These are phyloP conservation scores for Datnioides undecimradiatus DNA, from an alignment of 2,113 vertebrate genomes.

Conservation along the genomic window DNA sequence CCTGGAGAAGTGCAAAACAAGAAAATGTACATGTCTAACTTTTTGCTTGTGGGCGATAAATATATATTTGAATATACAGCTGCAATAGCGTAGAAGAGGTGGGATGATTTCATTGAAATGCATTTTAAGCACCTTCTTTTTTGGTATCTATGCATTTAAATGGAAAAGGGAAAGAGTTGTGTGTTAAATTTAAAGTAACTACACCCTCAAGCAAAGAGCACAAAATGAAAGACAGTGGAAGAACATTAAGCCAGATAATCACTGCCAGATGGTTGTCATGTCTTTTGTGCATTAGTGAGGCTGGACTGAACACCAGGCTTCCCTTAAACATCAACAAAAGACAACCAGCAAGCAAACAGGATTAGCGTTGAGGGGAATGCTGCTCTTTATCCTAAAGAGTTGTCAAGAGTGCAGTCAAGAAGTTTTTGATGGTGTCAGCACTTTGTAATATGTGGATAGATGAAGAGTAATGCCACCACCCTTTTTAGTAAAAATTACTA, in stretches of 20 bases:
- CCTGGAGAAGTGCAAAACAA: not conserved
- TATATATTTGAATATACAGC: not conserved
- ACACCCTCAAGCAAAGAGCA: constrained; percentile 9
- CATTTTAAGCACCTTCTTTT: not conserved
- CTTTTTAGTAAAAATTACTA: too few relatives aligned
- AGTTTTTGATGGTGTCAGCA: not conserved
- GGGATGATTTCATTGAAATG: not conserved
- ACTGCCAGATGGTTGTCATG: constrained; percentile 51
- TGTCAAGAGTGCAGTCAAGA: not conserved
- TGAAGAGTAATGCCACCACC: too few relatives aligned
- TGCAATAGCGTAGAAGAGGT: not conserved
- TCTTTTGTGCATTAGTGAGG: constrained; percentile 18
- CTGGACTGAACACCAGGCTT: constrained; percentile 4
- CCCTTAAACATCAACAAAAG: constrained; percentile 24
- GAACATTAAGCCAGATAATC: constrained; percentile 30
- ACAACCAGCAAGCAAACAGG: constrained; percentile 2
- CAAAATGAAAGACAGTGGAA: constrained; percentile 12
- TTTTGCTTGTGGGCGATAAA: too few relatives aligned
- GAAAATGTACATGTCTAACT: not conserved
- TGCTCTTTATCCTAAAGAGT: not conserved
- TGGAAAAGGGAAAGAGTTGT: not conserved
- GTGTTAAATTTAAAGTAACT: constrained; percentile 29
- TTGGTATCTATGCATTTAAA: not conserved
- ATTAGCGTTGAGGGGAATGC: not conserved
- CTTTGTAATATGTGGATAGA: too few relatives aligned